phyloP scores from a whole-genome alignment of 92 coral and sea anemone genomes.

The Heteractis magnifica region DNA sequence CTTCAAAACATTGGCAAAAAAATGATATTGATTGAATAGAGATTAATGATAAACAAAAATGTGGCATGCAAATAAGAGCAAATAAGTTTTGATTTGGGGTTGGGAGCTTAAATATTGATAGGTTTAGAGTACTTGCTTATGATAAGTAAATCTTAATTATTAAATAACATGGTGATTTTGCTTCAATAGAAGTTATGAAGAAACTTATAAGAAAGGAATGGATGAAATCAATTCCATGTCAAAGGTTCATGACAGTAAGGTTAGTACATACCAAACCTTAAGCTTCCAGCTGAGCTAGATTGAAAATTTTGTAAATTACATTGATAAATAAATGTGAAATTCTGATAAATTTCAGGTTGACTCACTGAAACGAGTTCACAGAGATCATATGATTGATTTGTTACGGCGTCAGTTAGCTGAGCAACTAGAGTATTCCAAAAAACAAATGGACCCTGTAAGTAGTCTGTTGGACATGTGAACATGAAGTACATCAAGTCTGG shows the following conservation, averaged over 20 bases:
- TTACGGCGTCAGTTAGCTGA: slow-evolving; percentile 76
- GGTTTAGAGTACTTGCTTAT: not conserved
- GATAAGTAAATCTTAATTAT: not conserved
- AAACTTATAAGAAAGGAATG: slow-evolving; percentile 69
- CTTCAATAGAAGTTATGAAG: slow-evolving; percentile 73
- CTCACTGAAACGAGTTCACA: slow-evolving; percentile 70
- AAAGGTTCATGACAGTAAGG: slow-evolving; percentile 69
- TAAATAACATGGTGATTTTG: not conserved
- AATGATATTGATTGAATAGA: too few species aligned
- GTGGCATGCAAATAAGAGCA: too few species aligned
- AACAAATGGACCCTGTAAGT: slow-evolving; percentile 83
- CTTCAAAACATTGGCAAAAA: too few species aligned
- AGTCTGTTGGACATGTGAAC: too few species aligned
- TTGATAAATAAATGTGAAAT: not conserved
- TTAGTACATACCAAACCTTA: slow-evolving; percentile 9
- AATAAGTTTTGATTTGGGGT: too few species aligned
- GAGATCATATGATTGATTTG: slow-evolving; percentile 68
- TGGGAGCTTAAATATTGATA: too few species aligned
- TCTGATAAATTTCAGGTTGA: slow-evolving; percentile 55
- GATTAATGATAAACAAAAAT: too few species aligned
- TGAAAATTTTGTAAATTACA: not conserved
- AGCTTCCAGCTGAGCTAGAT: not conserved
- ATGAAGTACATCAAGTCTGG: not conserved
- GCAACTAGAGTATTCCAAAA: slow-evolving; percentile 72
- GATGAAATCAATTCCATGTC: slow-evolving; percentile 59